Base-by-base conservation (phyloP, 2,888 invertebrate species). In the Protophormia terraenovae region DNA sequence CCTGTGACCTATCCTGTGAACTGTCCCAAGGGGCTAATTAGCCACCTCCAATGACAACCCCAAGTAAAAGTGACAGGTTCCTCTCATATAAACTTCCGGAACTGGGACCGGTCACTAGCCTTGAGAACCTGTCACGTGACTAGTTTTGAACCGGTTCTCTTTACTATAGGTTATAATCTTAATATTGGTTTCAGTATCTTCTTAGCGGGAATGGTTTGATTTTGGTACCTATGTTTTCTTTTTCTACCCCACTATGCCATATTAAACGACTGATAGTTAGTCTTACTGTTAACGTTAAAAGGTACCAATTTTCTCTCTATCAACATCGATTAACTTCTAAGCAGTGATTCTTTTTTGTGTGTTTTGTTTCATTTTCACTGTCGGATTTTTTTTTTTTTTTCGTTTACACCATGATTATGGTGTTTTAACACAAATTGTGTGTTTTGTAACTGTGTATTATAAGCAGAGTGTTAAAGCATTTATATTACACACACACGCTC, bases 271-370 rank as follows among this genome's bases (percentile, higher is more conserved):
- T 53, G 22, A 12, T 14, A 22, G 4, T 24, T 12, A 22, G 10
- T 12, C 24, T 27, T 24, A 14, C 14, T 14, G 27, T 58, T 66
- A 8, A 60, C 27, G 29, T 67, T 38, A 41, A 47, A 69, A 72
- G 76, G 35, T 72, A 75, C 55, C 76, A 84, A 80, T 80, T 81
- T 84, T 60, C 82, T 60, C 78, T 62, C 62, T 45, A 82, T 73
- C 69, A 55, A 67, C 71, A 78, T 71, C 86, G 75, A 75, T 81
- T 81, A 75, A 67, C 81, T 81, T 81, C 41, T 60, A 75, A 81
- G 55, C 73, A 47, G 73, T 75, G 81, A 81, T 81, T 81, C n/a
- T 73, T 67, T 50, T 71, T 12, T 14, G 16, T 66, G 12, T 50
- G 73, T 22, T 38, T 24, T 10, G n/a, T 72, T 38, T 53, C 27